Evolutionary conservation across 2,113 vertebrate species (phyloP).

Genomic region (Bucco capensis): DNA sequence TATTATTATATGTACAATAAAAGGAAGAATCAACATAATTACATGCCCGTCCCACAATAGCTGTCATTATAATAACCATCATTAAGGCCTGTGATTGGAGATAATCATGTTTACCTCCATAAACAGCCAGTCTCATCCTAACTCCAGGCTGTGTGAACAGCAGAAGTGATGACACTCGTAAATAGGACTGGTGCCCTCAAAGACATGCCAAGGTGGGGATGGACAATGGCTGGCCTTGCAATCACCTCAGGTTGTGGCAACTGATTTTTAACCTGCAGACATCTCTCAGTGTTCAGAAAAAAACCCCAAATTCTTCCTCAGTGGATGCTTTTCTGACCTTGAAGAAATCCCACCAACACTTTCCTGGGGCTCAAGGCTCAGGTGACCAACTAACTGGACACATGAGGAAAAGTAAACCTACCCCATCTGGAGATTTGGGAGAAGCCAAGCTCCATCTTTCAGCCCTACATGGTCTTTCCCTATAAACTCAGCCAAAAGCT

Average conservation of each 20-base stretch:
- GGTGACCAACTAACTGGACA: neutral
- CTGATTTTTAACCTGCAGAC: neutral
- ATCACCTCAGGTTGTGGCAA: neutral
- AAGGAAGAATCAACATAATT: constrained; percentile 67
- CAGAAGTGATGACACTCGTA: neutral
- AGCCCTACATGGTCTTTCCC: neutral
- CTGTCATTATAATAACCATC: constrained; percentile 60
- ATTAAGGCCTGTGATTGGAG: constrained; percentile 63
- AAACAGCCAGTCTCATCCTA: constrained; percentile 39
- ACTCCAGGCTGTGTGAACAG: neutral
- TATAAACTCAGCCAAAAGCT: neutral
- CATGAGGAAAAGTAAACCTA: neutral
- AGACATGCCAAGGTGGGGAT: accelerated
- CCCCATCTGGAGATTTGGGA: neutral
- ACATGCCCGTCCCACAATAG: constrained; percentile 54
- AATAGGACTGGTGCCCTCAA: neutral
- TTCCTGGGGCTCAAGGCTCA: neutral
- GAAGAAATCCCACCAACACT: neutral
- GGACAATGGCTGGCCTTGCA: neutral
- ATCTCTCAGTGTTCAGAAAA: neutral
- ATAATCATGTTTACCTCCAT: constrained; percentile 64
- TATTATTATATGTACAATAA: constrained; percentile 57
- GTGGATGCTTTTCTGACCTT: neutral
- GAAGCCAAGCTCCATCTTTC: neutral
- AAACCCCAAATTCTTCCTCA: neutral